A percentile compares a stretch with the other conserved stretches of the same genome.
phyloP scores from a whole-genome alignment of 2,888 invertebrate genomes.

The Apocheima hispidaria region DNA sequence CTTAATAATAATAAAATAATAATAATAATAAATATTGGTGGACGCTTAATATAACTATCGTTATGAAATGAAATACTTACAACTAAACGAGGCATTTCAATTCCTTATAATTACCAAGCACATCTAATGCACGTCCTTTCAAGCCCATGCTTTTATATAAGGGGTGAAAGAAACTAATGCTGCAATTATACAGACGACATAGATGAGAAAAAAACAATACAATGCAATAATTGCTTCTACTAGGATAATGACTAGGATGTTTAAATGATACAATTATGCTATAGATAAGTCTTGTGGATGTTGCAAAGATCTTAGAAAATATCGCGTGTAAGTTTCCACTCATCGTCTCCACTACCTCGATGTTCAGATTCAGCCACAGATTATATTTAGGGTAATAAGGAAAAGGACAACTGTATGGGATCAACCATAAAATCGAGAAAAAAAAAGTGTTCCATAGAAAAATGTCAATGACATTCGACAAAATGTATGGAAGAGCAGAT shows the following conservation, averaged over 20 bases:
- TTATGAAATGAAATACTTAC: constrained; percentile 26
- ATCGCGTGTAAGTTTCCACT: background rate
- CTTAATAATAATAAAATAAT: too few relatives aligned
- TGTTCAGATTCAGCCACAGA: too few relatives aligned
- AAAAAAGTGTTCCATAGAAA: too few relatives aligned
- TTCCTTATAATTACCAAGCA: constrained; percentile 1
- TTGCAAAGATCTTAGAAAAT: constrained; percentile 18
- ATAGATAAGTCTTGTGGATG: background rate
- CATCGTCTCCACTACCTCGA: background rate
- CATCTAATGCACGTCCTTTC: constrained; percentile 22
- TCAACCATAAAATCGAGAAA: too few relatives aligned
- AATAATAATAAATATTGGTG: too few relatives aligned
- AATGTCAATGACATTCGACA: too few relatives aligned
- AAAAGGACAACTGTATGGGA: too few relatives aligned
- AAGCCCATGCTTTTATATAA: constrained; percentile 31
- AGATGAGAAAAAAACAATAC: constrained; percentile 28
- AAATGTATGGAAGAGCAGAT: too few relatives aligned
- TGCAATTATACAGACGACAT: constrained; percentile 20
- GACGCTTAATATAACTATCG: background rate
- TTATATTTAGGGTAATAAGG: too few relatives aligned
- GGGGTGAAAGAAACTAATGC: constrained; percentile 13
- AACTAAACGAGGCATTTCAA: constrained; percentile 40
- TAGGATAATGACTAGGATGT: constrained; percentile 39
- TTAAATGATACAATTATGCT: constrained; percentile 20
- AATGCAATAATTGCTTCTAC: constrained; percentile 32